Conservation (phyloP, 2,797 vertebrate genomes). For the Anas acuta region DNA sequence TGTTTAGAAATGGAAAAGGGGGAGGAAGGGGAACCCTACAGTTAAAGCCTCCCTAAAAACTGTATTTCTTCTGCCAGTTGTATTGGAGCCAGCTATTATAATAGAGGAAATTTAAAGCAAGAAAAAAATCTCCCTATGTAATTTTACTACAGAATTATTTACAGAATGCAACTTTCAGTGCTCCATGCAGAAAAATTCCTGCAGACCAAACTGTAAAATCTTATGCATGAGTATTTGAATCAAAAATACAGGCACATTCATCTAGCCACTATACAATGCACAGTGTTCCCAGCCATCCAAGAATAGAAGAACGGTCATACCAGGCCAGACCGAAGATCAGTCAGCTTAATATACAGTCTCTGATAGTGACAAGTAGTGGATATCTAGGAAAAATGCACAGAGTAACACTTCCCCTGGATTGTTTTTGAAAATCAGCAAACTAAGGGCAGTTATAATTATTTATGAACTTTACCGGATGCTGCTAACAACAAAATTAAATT, state of each 20-base stretch:
- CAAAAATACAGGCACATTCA: background rate
- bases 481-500: background rate
- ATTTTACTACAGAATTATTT: background rate
- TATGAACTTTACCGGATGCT: background rate
- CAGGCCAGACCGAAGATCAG: background rate
- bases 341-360: background rate
- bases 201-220: background rate
- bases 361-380: background rate
- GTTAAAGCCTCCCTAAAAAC: background rate
- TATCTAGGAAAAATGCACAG: background rate
- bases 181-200: background rate
- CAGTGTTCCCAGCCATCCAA: background rate
- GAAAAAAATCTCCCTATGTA: background rate
- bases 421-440: background rate
- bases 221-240: background rate
- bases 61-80: background rate
- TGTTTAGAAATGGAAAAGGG: background rate
- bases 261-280: background rate
- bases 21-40: background rate
- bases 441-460: background rate
- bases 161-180: background rate
- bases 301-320: background rate
- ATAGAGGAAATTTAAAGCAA: background rate
- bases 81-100: background rate
- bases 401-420: background rate